Evolutionary conservation across 30 jellyfish, hydroid and myxozoan species (phyloP).

Genomic region (Sanderia malayensis): DNA sequence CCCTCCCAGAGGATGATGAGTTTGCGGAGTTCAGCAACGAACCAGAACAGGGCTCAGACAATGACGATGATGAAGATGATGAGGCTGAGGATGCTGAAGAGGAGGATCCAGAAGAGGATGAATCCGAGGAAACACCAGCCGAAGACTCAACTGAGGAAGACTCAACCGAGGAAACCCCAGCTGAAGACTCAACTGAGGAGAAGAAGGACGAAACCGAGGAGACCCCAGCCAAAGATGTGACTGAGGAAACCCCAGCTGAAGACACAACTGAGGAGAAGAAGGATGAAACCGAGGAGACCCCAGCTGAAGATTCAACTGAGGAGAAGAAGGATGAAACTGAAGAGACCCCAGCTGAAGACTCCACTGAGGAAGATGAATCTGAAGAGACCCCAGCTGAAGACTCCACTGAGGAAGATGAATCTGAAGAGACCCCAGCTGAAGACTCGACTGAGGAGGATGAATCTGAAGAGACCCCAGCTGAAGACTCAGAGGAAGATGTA

Average conservation of each 20-base stretch:
- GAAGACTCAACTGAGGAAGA: slow-evolving; percentile 18
- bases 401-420: slow-evolving; percentile 9
- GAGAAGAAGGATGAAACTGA: no score
- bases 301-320: slow-evolving; percentile 39
- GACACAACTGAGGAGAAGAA: slow-evolving; percentile 37
- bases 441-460: slow-evolving; percentile 22
- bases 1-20: slow-evolving; percentile 64
- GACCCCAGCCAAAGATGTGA: slow-evolving; percentile 10
- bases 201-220: neutral
- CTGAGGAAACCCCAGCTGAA: slow-evolving; percentile 37
- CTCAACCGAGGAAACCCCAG: neutral
- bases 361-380: slow-evolving; percentile 28
- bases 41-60: no score
- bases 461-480: slow-evolving; percentile 11
- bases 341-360: slow-evolving; percentile 27
- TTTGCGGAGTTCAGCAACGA: slow-evolving; percentile 47
- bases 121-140: neutral
- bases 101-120: slow-evolving; percentile 37
- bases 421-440: slow-evolving; percentile 26
- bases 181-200: slow-evolving; percentile 4
- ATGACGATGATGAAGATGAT: slow-evolving; percentile 14
- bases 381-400: slow-evolving; percentile 16
- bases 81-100: slow-evolving; percentile 38
- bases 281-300: slow-evolving; percentile 44
- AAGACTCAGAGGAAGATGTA: slow-evolving; percentile 40